Evolutionary conservation across 2,113 vertebrate genomes (phyloP).

Genomic region (Emydocephalus ijimae): DNA sequence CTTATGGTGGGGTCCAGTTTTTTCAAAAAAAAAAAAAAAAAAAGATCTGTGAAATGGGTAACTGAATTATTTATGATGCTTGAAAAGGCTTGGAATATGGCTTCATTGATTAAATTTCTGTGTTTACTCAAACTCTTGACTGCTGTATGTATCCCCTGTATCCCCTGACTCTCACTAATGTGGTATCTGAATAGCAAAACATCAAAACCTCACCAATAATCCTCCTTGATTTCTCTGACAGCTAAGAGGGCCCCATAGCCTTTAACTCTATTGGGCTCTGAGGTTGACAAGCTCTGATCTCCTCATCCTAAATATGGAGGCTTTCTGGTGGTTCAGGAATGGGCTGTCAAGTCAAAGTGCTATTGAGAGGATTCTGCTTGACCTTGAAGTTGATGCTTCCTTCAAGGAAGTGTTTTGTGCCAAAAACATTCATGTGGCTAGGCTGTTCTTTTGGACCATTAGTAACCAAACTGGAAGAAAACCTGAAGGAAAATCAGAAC

Average conservation of each 20-base stretch:
- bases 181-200: conserved; percentile 44
- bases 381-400: conserved; percentile 60
- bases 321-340: conserved; percentile 45
- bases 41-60: neutral
- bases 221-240: conserved; percentile 47
- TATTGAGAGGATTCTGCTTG: conserved; percentile 44
- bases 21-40: neutral
- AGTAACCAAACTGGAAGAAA: neutral
- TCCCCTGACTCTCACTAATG: conserved; percentile 22
- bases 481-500: neutral
- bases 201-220: conserved; percentile 31
- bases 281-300: conserved; percentile 46
- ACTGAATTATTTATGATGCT: neutral
- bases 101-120: conserved; percentile 43
- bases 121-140: conserved; percentile 50
- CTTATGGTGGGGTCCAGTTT: neutral
- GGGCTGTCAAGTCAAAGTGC: conserved; percentile 33
- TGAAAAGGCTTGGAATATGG: conserved; percentile 12
- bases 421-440: conserved; percentile 55
- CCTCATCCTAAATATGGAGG: conserved; percentile 45
- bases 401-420: conserved; percentile 44
- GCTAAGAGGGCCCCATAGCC: conserved; percentile 37
- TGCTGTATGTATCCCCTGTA: neutral
- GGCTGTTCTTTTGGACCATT: neutral
- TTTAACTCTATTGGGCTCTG: conserved; percentile 34